Percentiles rank a stretch among this genome's conserved stretches.
Conservation (phyloP, 1,140 invertebrate genomes). For the Ephestia elutella region DNA sequence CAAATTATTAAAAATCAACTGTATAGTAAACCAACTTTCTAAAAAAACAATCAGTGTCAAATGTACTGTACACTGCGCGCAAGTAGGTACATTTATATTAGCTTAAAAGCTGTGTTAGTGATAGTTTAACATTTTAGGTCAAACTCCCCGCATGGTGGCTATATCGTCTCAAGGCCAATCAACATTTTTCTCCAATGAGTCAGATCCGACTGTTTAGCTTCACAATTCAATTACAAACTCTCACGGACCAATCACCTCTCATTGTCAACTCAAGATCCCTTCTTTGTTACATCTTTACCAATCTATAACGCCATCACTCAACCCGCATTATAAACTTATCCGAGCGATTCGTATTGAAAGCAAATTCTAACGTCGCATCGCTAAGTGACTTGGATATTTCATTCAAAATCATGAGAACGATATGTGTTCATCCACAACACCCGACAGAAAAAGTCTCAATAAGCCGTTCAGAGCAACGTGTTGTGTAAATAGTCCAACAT, state of each 20-base stretch:
- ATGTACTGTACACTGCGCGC: no score
- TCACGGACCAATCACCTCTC: conserved; percentile 59
- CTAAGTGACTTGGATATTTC: conserved; percentile 63
- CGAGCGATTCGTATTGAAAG: conserved; percentile 57
- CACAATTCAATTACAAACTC: conserved; percentile 65
- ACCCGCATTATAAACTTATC: conserved; percentile 60
- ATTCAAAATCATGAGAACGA: conserved; percentile 64
- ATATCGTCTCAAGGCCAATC: conserved; percentile 39
- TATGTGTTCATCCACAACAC: conserved; percentile 46
- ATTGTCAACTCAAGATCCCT: conserved; percentile 59
- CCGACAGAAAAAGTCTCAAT: conserved; percentile 42
- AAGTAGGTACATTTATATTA: no score
- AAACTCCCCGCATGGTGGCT: neutral
- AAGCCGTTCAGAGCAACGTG: conserved; percentile 55
- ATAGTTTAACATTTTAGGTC: neutral
- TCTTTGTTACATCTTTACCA: conserved; percentile 47
- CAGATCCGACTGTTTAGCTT: conserved; percentile 46
- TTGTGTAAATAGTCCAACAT: conserved; percentile 73
- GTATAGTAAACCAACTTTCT: no score
- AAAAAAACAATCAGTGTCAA: no score
- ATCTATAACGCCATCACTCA: conserved; percentile 45
- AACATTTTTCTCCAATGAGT: conserved; percentile 52
- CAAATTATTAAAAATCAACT: no score
- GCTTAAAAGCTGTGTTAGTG: no score
- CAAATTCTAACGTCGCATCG: conserved; percentile 58